phyloP scores from a whole-genome alignment of 2,797 vertebrate genomes.

The Platalea minor region DNA sequence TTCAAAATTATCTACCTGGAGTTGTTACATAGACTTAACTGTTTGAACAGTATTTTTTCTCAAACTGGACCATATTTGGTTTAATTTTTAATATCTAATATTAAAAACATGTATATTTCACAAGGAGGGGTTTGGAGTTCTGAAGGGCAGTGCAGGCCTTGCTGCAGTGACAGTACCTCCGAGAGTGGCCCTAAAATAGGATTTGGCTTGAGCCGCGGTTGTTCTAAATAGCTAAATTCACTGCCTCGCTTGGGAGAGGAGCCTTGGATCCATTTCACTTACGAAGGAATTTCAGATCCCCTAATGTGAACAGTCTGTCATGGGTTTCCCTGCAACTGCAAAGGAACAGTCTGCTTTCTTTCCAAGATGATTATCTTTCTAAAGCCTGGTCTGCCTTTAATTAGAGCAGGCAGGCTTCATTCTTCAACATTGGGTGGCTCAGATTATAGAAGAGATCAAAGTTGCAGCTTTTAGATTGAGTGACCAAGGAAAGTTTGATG shows the following conservation, averaged over 20 bases:
- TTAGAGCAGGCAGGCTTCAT: not conserved
- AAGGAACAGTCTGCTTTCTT: not conserved
- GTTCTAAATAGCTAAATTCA: not conserved
- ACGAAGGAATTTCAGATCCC: not conserved
- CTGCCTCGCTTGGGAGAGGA: not conserved
- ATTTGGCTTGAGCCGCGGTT: not conserved
- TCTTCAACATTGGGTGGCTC: not conserved
- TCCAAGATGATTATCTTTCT: not conserved
- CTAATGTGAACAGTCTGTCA: not conserved
- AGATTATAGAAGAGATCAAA: not conserved
- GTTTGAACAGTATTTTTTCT: not conserved
- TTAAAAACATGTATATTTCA: not conserved
- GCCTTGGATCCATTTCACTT: not conserved
- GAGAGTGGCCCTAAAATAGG: not conserved
- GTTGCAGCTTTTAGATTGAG: not conserved
- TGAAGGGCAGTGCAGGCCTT: not conserved
- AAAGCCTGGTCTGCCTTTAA: not conserved
- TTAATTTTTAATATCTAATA: not conserved
- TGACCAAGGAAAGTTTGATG: not conserved
- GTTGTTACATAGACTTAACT: not conserved
- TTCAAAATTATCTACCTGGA: not conserved
- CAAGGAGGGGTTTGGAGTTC: not conserved
- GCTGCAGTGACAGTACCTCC: not conserved
- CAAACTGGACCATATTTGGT: fast-evolving
- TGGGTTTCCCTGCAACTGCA: not conserved